These are phyloP conservation scores for Rissa tridactyla DNA, from an alignment of 2,113 vertebrate genomes.

Conservation along the genomic window DNA sequence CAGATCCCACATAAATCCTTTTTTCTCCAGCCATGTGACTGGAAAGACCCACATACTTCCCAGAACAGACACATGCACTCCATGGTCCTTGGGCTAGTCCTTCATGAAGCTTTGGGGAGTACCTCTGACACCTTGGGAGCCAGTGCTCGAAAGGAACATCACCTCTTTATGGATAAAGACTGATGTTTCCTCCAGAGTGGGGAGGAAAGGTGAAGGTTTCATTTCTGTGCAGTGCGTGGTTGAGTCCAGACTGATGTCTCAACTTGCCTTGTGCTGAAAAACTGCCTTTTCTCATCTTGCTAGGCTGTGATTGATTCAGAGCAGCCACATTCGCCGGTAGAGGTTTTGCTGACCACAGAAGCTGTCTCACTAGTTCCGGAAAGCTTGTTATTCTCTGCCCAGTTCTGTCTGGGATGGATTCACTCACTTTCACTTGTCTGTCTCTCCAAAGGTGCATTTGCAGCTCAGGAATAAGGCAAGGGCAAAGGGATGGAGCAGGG, in stretches of 20 bases:
- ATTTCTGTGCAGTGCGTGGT: background rate
- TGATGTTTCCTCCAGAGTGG: background rate
- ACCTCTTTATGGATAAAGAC: background rate
- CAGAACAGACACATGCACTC: background rate
- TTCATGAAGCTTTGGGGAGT: background rate
- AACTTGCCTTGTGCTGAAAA: background rate
- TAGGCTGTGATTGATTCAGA: background rate
- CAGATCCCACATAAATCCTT: background rate
- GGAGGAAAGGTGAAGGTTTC: background rate
- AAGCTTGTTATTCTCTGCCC: background rate
- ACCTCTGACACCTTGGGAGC: background rate
- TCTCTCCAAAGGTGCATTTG: background rate
- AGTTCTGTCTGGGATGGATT: background rate
- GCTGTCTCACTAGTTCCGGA: background rate
- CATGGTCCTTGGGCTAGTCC: background rate
- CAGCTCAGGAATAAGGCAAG: background rate
- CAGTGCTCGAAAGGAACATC: background rate
- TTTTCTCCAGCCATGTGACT: background rate
- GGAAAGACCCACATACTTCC: background rate
- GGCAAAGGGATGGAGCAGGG: background rate
- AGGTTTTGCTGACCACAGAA: background rate
- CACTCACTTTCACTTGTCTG: background rate
- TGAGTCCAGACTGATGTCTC: background rate
- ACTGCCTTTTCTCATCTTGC: background rate
- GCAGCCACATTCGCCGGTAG: accelerated